Evolutionary conservation across 2,888 invertebrate species (phyloP), one percentile per base, ranked within the genome.

Genomic region (Nebria salina): DNA sequence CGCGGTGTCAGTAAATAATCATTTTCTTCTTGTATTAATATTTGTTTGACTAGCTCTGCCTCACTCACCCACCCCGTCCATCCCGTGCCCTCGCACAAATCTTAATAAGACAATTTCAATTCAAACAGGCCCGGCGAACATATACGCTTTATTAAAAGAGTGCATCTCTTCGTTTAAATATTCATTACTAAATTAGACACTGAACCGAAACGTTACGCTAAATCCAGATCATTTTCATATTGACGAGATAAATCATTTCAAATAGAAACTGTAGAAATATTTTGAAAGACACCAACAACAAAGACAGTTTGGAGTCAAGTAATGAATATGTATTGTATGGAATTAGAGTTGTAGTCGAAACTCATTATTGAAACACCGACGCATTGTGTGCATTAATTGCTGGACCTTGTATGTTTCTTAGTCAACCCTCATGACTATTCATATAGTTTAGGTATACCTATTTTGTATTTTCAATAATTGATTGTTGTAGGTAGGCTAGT

Each of bases 11-110:
- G 87, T 87, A 87, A 87, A 87, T 87, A 87, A 88, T 87, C 86
- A 87, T 88, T 87, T 87, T 87, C 86, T 84, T 86, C 86, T 86
- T 85, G 84, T 86, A 87, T 87, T 87, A 87, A 87, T 87, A 86
- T 87, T 87, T 86, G 86, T 86, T 86, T 86, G 86, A 85, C 85
- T 84, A 85, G 85, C 54, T 54, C 54, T 54, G 54, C 11, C 54
- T 54, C 54, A 54, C 54, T 54, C 54, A 11, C 11, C 2, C 54
- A 11, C 54, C 8, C 54, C 54, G 4, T 54, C 54, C 54, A 54
- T 54, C 54, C 8, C 84, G 84, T 85, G 85, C 54, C 13, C 84
- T 84, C 85, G 85, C 84, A 84, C 79, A 83, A 84, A 26, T 78
- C 83, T 84, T 86, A 86, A 87, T 86, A 84, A 85, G 86, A 86